These are phyloP conservation scores for Conops quadrifasciatus DNA, from an alignment of 2,888 invertebrate genomes.

Conservation along the genomic window DNA sequence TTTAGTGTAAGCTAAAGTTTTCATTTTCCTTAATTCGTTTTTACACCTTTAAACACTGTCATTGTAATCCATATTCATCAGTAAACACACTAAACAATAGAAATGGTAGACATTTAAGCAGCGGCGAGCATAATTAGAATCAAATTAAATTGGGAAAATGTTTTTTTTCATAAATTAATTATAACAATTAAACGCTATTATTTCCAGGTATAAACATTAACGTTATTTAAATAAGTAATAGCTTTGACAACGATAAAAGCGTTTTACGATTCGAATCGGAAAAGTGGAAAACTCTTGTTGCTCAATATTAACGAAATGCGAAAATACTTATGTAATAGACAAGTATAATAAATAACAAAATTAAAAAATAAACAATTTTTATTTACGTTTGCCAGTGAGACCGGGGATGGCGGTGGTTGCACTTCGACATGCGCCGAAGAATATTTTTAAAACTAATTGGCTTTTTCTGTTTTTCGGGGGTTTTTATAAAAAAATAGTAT, in stretches of 20 bases:
- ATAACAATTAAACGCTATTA: too few relatives aligned
- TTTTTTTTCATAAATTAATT: too few relatives aligned
- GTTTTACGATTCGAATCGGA: neutral
- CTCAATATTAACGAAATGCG: neutral
- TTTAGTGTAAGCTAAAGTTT: too few relatives aligned
- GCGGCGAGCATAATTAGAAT: slow-evolving; percentile 1
- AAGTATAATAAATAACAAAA: neutral
- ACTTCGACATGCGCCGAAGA: too few relatives aligned
- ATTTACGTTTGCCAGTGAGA: too few relatives aligned
- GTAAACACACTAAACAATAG: neutral
- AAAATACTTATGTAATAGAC: neutral
- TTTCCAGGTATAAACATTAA: neutral
- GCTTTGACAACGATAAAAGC: neutral
- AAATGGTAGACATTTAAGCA: neutral
- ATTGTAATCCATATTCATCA: too few relatives aligned
- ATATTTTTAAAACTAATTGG: too few relatives aligned
- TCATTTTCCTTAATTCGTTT: too few relatives aligned
- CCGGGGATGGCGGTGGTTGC: too few relatives aligned
- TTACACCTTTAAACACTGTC: too few relatives aligned
- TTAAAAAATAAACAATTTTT: neutral
- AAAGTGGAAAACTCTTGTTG: slow-evolving; percentile 1
- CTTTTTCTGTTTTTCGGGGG: too few relatives aligned
- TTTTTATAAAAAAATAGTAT: too few relatives aligned
- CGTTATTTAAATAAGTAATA: neutral
- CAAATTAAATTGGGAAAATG: slow-evolving; percentile 6